Base-by-base conservation (phyloP, 2,888 invertebrate species). In the Eupithecia subfuscata region DNA sequence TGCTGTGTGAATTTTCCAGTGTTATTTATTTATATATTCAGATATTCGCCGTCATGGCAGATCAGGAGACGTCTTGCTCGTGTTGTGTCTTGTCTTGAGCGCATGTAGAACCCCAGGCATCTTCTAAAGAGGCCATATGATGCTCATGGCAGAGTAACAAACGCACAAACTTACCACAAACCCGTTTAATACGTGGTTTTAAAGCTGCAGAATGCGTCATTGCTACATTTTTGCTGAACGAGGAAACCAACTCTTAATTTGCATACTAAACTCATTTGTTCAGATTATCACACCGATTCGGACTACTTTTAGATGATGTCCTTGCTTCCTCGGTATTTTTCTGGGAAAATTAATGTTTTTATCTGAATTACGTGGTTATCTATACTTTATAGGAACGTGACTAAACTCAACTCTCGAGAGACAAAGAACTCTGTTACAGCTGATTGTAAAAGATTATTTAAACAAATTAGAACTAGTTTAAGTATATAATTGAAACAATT, bases 231-330 rank as follows among this genome's bases (percentile, higher is more conserved):
- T 70, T 52, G 37, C 67, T 34, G 71, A 70, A 77, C 64, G 68
- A 77, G 77, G 79, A 79, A 77, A 78, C 72, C 63, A 18, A 74
- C 70, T 73, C 40, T 40, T 7, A 18, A 78, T 80, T 79, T 71
- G 37, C 79, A 79, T 80, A 73, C 70, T 74, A 67, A 75, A 43
- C 56, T 40, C 75, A 79, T 79, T 79, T 71, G 60, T 75, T 75
- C 71, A 48, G 72, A 70, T 80, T 75, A 77, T 75, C 48, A 76
- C 70, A 71, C 67, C 60, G 71, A 68, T 73, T 76, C 73, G 70
- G 74, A 73, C 74, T 68, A 77, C 64, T 56, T 78, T 78, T 72
- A 74, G 76, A 75, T 70, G 70, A 64, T n/a, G 43, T 60, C 70
- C 72, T 64, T 70, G 67, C 30, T 77, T 79, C 70, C 72, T 75